Base-by-base conservation (phyloP, 2,888 invertebrate genomes). In the Hyppa rectilinea region DNA sequence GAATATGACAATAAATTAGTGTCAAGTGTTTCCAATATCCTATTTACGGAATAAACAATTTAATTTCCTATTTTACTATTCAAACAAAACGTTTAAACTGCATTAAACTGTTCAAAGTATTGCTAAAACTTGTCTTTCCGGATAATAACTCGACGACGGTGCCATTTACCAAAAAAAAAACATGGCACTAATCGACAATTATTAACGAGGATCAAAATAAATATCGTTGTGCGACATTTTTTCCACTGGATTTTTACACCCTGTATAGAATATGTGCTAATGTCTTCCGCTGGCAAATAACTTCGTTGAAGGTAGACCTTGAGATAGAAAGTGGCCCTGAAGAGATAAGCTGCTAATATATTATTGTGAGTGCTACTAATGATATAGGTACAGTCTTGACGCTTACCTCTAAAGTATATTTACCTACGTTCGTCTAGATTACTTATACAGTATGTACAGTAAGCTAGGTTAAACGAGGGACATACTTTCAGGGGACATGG, bases 221-320 rank as follows among this genome's bases (percentile, higher is more conserved):
- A 49, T 49, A 23, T 23, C 14, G 26, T 26, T 49, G 6, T 26
- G 7, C n/a, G 17, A 49, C 7, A 50, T 29, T 26, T 17, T 0
- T 12, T 29, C 9, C n/a, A n/a, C 6, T 26, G 34, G 1, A 0
- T 17, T 53, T 38, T 3, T 6, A 0, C 52, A 71, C 26, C 38
- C 31, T 26, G 23, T 62, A 63, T 45, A 36, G 2, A 62, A 52
- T n/a, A 58, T 10, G 29, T 58, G 70, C 45, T 81, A 76, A 78
- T 81, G 69, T 75, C 52, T 83, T 79, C 66, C 69, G 64, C 34
- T 60, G 40, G 70, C 50, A 75, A 74, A 83, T 75, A 66, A 59
- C 72, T 43, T 56, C 34, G 20, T 34, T 36, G 63, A 70, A 72
- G 65, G 70, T 55, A 47, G 43, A 49, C 73, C 63, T 66, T 79